Evolutionary conservation across 2,797 vertebrate species (phyloP), one percentile per base, ranked within the genome.

Genomic region (Pantherophis vulpinus): DNA sequence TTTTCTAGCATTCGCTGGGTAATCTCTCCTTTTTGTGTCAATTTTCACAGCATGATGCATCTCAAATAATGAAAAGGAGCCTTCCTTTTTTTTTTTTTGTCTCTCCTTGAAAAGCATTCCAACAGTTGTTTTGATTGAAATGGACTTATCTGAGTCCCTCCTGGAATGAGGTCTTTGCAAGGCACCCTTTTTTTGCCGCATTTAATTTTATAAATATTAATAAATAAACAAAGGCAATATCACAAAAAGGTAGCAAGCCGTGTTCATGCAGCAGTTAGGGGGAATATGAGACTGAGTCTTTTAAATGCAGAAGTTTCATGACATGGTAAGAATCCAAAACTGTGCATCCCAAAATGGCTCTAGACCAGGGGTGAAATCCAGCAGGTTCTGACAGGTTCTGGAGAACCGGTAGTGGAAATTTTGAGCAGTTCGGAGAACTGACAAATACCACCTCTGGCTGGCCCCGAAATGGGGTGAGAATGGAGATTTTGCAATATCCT

Each of bases 81-180:
- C 32, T 92, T 92, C 86, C 90, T 94, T 93, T 94, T 90, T 37
- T 90, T 42, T 70, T 90, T 42, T 70, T 51, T 8, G 14, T 88
- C 86, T 93, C 89, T 92, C 55, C 54, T 95, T 94, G 29, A 95
- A 59, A 18, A 94, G 25, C 63, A 89, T 12, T 90, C 94, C 0
- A 54, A 88, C 4, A 56, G 55, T 95, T 89, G 11, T 92, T 93
- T 96, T 96, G 90, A 87, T 61, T 87, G 60, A 94, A 94, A 89
- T 51, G 60, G 87, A 90, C 54, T 93, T 5, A 42, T 16, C 61
- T 91, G 86, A 92, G 37, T 93, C 20, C 92, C 94, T 96, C 89
- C 29, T 83, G 23, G 63, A 83, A 93, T 10, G 74, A 93, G 86
- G 88, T 70, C 88, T 94, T 91, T 94, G 88, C 83, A 93, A 91